Evolutionary conservation across 2,113 vertebrate genomes (phyloP), one percentile per base, ranked within the genome.

Genomic region (Oenanthe melanoleuca): DNA sequence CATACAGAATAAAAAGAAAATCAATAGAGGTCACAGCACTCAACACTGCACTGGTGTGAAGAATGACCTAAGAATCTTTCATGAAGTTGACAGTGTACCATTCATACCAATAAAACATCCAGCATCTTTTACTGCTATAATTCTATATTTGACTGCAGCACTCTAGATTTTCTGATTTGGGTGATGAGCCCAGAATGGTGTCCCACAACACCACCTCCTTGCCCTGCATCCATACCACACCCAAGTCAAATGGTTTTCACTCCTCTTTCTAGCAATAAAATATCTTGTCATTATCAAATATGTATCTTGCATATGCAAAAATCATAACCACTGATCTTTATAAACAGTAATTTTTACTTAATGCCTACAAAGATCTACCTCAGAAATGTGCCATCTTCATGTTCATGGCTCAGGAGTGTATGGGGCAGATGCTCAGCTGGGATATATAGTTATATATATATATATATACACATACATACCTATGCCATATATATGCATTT

Each of bases 11-110:
- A 11, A 69, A 81, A 57, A 83, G 14, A 52, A 40, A 78, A 57
- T 31, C 5, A 3, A 63, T 57, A 64, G 42, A 61, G 37, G 40
- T 78, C 47, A 92, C 5, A 2, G 52, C 53, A 95, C 34, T n/a
- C 57, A 70, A 42, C 26, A 50, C 2, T 50, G 20, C 33, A 67
- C 37, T 34, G 37, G 26, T 61, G 31, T 61, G 72, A 86, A 82
- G 29, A 63, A 88, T 15, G 47, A 88, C n/a, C 6, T 2, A 5
- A 73, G 28, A 34, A 53, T n/a, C 24, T 50, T 49, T 53, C 85
- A 89, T 86, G 90, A 96, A 93, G 87, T 90, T 80, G 89, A 91
- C 86, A 77, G 33, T 21, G 55, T 52, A 65, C 10, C 45, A 57
- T 57, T 79, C 55, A 56, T 31, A 84, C 12, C 52, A 72, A 38